These are phyloP conservation scores for Mixornis gularis DNA, from an alignment of 2,113 vertebrate genomes.

Conservation along the genomic window DNA sequence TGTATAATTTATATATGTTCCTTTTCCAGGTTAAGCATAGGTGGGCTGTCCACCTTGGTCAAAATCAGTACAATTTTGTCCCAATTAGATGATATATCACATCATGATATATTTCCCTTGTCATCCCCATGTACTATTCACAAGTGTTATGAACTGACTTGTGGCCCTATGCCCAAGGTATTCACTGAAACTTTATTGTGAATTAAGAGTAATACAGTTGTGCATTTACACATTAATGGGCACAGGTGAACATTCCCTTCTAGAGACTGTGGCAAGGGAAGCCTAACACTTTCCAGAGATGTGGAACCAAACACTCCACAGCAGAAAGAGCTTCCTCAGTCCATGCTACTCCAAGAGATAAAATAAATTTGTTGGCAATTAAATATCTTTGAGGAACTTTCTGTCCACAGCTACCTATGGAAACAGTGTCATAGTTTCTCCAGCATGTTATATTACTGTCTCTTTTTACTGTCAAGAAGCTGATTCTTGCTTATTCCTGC, in stretches of 20 bases:
- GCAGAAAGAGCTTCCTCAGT: background rate
- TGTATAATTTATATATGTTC: background rate
- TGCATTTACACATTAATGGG: background rate
- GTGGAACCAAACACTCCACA: background rate
- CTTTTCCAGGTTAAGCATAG: background rate
- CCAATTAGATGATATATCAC: too few relatives aligned
- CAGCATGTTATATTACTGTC: background rate
- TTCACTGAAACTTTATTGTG: background rate
- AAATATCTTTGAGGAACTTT: background rate
- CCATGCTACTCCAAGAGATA: background rate
- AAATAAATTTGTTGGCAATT: background rate
- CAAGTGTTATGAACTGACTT: accelerated
- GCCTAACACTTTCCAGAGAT: background rate
- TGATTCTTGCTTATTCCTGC: background rate
- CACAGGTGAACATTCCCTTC: background rate
- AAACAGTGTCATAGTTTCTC: background rate
- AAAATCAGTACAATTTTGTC: background rate
- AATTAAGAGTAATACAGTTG: background rate
- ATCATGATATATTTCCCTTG: background rate
- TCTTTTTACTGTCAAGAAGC: background rate
- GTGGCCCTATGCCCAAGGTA: too few relatives aligned
- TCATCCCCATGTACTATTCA: background rate
- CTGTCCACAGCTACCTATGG: background rate
- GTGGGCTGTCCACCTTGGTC: too few relatives aligned
- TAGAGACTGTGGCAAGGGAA: background rate